Evolutionary conservation across 2,113 vertebrate genomes (phyloP).

Genomic region (Hippocampus mohnikei): DNA sequence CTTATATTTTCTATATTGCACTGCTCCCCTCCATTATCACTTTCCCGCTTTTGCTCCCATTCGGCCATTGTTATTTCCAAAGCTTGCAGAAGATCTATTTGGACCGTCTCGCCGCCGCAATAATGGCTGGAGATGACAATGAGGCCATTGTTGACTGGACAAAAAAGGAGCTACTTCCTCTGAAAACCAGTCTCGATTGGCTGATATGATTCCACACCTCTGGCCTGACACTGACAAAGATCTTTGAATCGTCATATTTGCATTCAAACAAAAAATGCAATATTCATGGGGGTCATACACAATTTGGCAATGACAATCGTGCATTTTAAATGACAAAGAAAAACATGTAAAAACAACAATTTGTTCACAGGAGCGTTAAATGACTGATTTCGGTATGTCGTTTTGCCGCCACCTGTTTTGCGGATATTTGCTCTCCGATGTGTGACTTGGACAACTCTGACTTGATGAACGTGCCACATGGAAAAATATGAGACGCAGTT

Average conservation of each 20-base stretch:
- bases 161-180: conserved; percentile 48
- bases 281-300: not conserved
- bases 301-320: not conserved
- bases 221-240: conserved; percentile 51
- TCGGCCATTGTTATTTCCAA: conserved; percentile 52
- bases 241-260: conserved; percentile 5
- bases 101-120: conserved; percentile 42
- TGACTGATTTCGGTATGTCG: not conserved
- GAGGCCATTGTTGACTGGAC: conserved; percentile 40
- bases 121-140: conserved; percentile 49
- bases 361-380: not conserved
- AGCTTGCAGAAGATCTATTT: conserved; percentile 42
- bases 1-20: conserved; percentile 23
- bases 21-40: conserved; percentile 20
- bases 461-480: not conserved
- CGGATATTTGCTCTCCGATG: not conserved
- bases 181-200: conserved; percentile 39
- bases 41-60: conserved; percentile 39
- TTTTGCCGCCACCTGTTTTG: not conserved
- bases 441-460: not conserved
- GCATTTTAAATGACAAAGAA: not conserved
- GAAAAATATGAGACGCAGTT: not conserved
- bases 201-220: conserved; percentile 56
- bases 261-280: not conserved
- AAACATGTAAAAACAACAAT: not conserved